Evolutionary conservation across 2,797 vertebrate species (phyloP), one percentile per base, ranked within the genome.

Genomic region (Rhabdomys pumilio): DNA sequence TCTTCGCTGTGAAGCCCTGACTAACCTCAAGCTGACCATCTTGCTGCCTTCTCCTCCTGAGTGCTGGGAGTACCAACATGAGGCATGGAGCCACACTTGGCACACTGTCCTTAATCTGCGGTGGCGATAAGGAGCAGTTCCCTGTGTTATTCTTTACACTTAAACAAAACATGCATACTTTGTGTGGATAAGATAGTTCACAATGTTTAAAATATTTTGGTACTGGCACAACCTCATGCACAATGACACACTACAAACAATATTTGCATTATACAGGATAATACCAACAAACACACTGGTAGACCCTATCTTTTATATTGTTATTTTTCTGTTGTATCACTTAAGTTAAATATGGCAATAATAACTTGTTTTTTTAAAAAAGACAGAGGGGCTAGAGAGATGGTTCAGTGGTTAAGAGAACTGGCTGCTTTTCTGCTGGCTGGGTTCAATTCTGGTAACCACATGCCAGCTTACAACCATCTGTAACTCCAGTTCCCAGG

Each of bases 121-220:
- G 44, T 57, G 31, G 10, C 87, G 26, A 61, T 41, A 87, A 15
- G 86, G 34, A 87, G 29, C 8, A 59, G 14, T 80, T 87, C 50
- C 83, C 63, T 44, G 55, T 87, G 38, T n/a, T 80, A 83, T 61
- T 91, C 73, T 86, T 94, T 75, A 63, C 8, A 69, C 6, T 75
- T 75, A 55, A 61, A 61, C n/a, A 73, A 29, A 82, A 85, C 89
- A 80, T 24, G 50, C 67, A 79, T 80, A 81, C 12, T 76, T 85
- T 7, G 57, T 5, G 47, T 72, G 17, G 85, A 77, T 76, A 41
- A 90, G 94, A 10, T 59, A 91, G 26, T 96, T 94, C 90, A 92
- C 14, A 85, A 1, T 61, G 29, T 34, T 95, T 61, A 96, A 94
- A 93, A 75, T 57, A 41, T 41, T 50, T 8, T 86, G 57, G 41